These are phyloP conservation scores for Cryptocephalus primarius DNA, from an alignment of 2,888 invertebrate genomes.

Conservation along the genomic window DNA sequence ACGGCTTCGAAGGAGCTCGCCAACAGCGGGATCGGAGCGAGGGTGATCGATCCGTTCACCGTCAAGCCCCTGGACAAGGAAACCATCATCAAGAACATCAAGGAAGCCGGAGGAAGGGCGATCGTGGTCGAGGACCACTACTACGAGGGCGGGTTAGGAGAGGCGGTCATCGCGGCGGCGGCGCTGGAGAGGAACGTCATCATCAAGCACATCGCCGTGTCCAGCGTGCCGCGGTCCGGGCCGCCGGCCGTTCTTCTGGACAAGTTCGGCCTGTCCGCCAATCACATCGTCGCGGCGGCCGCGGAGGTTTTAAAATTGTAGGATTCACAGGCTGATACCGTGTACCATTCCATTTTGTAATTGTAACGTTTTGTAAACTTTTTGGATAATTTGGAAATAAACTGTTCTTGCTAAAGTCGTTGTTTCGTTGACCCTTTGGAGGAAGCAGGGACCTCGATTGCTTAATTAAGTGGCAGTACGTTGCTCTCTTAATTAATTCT, in stretches of 20 bases:
- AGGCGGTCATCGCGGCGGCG: conserved; percentile 80
- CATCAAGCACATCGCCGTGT: conserved; percentile 72
- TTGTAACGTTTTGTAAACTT: neutral
- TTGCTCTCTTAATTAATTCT: no score
- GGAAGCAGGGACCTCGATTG: no score
- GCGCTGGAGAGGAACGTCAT: conserved; percentile 57
- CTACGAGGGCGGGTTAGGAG: conserved; percentile 90
- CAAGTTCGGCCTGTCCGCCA: conserved; percentile 78
- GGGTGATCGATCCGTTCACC: conserved; percentile 92
- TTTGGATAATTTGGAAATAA: no score
- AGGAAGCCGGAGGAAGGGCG: conserved; percentile 67
- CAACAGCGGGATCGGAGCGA: conserved; percentile 58
- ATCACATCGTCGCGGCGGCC: conserved; percentile 64
- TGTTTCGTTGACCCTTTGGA: no score
- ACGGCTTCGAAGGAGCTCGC: conserved; percentile 68
- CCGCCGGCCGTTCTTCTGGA: conserved; percentile 78
- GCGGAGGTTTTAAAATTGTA: conserved; percentile 46
- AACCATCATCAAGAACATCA: conserved; percentile 64
- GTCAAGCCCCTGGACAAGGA: conserved; percentile 86
- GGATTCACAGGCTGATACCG: neutral
- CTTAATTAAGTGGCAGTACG: no score
- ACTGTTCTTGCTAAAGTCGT: no score
- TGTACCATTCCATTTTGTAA: neutral
- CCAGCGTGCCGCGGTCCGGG: conserved; percentile 84
- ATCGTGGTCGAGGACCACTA: conserved; percentile 98